Conservation (phyloP, 2,888 invertebrate genomes). For the Acanthosepion esculentum region DNA sequence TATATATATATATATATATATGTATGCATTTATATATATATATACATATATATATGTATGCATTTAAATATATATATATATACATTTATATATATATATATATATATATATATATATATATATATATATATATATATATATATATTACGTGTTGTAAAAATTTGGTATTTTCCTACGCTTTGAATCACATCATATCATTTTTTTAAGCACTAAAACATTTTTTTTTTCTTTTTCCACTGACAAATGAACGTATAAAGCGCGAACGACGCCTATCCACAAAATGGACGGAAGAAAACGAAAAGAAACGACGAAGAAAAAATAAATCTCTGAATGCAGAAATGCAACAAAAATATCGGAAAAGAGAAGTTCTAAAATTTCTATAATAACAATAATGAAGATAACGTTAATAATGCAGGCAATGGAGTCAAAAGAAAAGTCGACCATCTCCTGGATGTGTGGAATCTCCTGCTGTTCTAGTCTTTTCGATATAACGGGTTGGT, state of each 20-base stretch:
- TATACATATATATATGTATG: too few species aligned
- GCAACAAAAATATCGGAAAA: conserved; percentile 33
- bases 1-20: not conserved
- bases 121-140: not conserved
- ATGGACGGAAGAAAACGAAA: not conserved
- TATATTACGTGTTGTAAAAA: not conserved
- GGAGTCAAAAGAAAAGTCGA: not conserved
- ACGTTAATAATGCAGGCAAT: not conserved
- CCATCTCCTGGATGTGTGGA: not conserved
- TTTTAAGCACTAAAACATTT: not conserved
- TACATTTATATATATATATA: not conserved
- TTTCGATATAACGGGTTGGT: not conserved
- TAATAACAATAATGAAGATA: conserved; percentile 33
- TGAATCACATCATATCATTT: too few species aligned
- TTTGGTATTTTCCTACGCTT: too few species aligned
- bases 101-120: not conserved
- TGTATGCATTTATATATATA: too few species aligned
- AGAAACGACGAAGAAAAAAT: too few species aligned
- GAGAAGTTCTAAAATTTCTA: not conserved
- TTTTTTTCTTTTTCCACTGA: not conserved
- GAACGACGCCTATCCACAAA: not conserved
- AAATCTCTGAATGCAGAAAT: too few species aligned
- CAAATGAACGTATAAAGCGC: not conserved
- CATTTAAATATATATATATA: not conserved
- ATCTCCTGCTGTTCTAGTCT: not conserved